phyloP scores from a whole-genome alignment of 2,113 vertebrate species.

The Gorsachius goisagi region DNA sequence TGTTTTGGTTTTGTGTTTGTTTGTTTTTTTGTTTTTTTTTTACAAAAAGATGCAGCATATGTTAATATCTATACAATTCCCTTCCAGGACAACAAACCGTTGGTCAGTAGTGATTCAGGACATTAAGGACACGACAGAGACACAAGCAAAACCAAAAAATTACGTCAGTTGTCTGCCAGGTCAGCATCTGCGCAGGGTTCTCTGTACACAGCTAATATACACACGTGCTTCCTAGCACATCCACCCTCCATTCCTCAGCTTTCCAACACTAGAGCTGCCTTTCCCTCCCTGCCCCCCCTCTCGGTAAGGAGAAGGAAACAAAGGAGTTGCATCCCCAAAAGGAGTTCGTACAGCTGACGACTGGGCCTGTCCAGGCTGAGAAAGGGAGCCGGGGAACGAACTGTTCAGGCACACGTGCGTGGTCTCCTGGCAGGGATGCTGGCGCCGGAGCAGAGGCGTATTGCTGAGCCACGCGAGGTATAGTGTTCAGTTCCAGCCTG shows the following conservation, averaged over 20 bases:
- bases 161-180: conserved; percentile 15
- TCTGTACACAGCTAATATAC: conserved; percentile 57
- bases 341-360: neutral
- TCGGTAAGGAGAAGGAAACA: neutral
- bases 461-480: conserved; percentile 45
- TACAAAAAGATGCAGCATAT: conserved; percentile 55
- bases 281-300: too few species aligned
- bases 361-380: neutral
- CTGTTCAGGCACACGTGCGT: neutral
- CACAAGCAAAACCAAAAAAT: neutral
- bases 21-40: neutral
- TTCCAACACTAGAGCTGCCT: conserved; percentile 18
- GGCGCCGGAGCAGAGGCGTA: neutral
- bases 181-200: conserved; percentile 7
- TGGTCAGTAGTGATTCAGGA: conserved; percentile 64
- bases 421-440: neutral
- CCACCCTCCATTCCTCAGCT: neutral
- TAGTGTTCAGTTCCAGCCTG: conserved; percentile 36
- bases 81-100: conserved; percentile 28
- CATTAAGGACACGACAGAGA: conserved; percentile 29
- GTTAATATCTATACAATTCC: conserved; percentile 54
- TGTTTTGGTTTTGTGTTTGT: neutral
- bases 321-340: neutral
- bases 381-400: neutral
- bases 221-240: neutral